These are phyloP conservation scores for Ophonus ardosiacus DNA, from an alignment of 2,888 invertebrate species.

Conservation along the genomic window DNA sequence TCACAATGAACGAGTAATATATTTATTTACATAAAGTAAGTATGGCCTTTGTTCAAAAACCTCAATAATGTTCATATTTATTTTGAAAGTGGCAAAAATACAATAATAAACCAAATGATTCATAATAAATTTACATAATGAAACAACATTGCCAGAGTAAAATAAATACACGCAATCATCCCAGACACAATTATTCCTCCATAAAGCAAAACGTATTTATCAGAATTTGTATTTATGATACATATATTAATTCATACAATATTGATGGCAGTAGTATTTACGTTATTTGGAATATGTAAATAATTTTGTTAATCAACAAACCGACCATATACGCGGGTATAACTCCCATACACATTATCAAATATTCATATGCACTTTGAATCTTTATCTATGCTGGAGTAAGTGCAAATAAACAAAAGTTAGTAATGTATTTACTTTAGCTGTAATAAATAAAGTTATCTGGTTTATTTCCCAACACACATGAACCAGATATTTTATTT, in stretches of 20 bases:
- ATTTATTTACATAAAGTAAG: no score
- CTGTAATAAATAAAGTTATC: slow-evolving; percentile 14
- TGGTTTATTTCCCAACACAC: background rate
- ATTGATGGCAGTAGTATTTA: slow-evolving; percentile 28
- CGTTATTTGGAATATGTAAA: slow-evolving; percentile 38
- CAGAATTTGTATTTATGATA: slow-evolving; percentile 38
- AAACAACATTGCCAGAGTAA: background rate
- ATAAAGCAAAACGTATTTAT: slow-evolving; percentile 41
- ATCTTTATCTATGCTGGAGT: background rate
- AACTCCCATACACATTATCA: background rate
- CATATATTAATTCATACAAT: slow-evolving; percentile 40
- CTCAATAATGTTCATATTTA: no score
- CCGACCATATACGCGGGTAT: background rate
- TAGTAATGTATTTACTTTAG: background rate
- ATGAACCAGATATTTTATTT: background rate
- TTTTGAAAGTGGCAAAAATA: background rate
- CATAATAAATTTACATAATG: background rate
- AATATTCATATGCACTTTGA: slow-evolving; percentile 43
- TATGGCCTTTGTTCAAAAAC: no score
- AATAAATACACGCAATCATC: slow-evolving; percentile 15
- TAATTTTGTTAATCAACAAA: slow-evolving; percentile 37
- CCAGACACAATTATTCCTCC: background rate
- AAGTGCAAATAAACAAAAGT: slow-evolving; percentile 19
- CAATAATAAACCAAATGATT: background rate
- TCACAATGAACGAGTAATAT: no score